phyloP scores from a whole-genome alignment of 2,113 vertebrate species.

The Callocephalon fimbriatum region DNA sequence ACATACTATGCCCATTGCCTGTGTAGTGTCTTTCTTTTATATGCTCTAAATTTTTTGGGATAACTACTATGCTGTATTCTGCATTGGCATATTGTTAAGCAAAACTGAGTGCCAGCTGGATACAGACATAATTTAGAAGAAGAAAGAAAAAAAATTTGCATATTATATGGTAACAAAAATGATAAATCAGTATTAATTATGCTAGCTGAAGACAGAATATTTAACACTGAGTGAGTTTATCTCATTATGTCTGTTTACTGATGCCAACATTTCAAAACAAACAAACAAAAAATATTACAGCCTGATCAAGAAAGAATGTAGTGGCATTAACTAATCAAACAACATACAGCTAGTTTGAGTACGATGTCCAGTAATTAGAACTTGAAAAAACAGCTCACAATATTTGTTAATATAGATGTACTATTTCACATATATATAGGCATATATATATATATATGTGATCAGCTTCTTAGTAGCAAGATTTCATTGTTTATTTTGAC shows the following conservation, averaged over 20 bases:
- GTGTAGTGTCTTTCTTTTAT: neutral
- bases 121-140: neutral
- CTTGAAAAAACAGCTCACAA: neutral
- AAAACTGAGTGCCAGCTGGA: neutral
- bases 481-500: neutral
- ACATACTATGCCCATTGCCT: rapidly evolving
- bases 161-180: neutral
- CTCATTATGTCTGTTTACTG: neutral
- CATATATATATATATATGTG: neutral
- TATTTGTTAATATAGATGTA: neutral
- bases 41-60: neutral
- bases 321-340: neutral
- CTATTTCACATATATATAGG: neutral
- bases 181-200: neutral
- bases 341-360: neutral
- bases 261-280: neutral
- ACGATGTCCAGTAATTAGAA: neutral
- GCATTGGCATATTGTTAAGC: neutral
- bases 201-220: neutral
- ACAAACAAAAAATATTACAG: neutral
- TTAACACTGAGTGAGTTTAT: neutral
- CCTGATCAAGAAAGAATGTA: neutral
- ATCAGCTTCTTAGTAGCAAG: neutral
- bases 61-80: neutral
- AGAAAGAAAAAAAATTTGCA: neutral